These are phyloP conservation scores for Syrmaticus mikado DNA, from an alignment of 2,113 vertebrate genomes.

Conservation along the genomic window DNA sequence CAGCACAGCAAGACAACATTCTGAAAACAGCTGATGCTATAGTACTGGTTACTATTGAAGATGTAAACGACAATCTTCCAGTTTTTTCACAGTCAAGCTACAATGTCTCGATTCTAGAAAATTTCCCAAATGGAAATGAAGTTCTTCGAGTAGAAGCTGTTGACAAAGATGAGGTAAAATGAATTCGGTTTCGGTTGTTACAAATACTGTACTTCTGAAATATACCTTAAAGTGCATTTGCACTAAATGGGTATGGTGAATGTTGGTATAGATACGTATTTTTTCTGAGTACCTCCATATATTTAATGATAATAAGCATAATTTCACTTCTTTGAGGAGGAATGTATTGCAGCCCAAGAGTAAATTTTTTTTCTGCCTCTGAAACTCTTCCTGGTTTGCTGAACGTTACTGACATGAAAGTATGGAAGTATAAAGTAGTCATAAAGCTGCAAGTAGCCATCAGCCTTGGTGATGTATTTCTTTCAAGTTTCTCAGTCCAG, in stretches of 20 bases:
- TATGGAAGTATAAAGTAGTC: background rate
- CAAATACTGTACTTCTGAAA: background rate
- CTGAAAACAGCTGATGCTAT: constrained; percentile 76
- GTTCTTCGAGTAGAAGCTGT: constrained; percentile 69
- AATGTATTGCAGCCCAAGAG: background rate
- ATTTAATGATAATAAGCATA: background rate
- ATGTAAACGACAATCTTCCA: constrained; percentile 77
- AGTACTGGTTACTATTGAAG: constrained; percentile 76
- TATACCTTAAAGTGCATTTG: background rate
- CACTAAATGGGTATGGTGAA: background rate
- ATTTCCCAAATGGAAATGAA: constrained; percentile 64
- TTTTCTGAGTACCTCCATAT: background rate
- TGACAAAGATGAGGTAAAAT: constrained; percentile 79
- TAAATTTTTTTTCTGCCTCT: background rate
- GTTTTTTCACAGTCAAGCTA: constrained; percentile 69
- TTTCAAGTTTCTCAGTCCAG: background rate
- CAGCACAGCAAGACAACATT: constrained; percentile 74
- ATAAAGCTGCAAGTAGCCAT: background rate
- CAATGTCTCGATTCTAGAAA: constrained; percentile 71
- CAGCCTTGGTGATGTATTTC: background rate
- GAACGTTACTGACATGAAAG: background rate
- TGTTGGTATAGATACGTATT: background rate
- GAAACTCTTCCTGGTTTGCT: background rate
- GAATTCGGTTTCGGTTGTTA: background rate
- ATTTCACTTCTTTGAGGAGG: background rate